These are phyloP conservation scores for Alouatta palliata DNA, from an alignment of 2,113 vertebrate genomes.

Conservation along the genomic window DNA sequence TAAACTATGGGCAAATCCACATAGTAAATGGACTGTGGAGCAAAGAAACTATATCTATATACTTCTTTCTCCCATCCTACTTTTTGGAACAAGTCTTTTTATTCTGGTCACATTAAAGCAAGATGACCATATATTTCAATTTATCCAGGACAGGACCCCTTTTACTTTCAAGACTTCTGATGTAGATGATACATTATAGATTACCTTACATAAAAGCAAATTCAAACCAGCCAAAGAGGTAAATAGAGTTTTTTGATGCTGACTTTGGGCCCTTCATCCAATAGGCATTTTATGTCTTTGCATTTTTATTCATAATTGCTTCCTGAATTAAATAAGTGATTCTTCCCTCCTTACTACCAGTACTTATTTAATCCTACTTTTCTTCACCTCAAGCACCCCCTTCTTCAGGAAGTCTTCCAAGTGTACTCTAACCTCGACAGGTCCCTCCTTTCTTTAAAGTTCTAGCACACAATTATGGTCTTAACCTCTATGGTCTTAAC, in stretches of 20 bases:
- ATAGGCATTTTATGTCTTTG: not conserved
- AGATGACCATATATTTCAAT: not conserved
- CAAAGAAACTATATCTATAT: not conserved
- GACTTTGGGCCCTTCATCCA: not conserved
- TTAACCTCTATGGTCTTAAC: not conserved
- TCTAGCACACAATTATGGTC: not conserved
- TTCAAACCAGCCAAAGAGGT: conserved; percentile 11
- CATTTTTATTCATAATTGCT: not conserved
- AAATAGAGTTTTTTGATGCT: not conserved
- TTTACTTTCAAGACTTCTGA: not conserved
- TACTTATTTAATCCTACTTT: not conserved
- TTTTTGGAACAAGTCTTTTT: not conserved
- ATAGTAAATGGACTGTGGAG: not conserved
- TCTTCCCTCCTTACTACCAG: not conserved
- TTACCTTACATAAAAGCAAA: conserved; percentile 23
- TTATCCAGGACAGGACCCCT: not conserved
- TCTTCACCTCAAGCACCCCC: not conserved
- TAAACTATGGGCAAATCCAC: not conserved
- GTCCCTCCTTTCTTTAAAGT: not conserved
- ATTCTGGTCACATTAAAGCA: not conserved
- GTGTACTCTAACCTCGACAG: not conserved
- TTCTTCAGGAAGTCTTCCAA: not conserved
- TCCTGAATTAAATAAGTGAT: not conserved
- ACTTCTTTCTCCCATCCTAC: not conserved
- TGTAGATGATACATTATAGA: not conserved